A percentile compares a stretch with the other conserved stretches of the same genome.
These are phyloP conservation scores for Protaetia brevitarsis DNA, from an alignment of 1,140 invertebrate species.

Conservation along the genomic window DNA sequence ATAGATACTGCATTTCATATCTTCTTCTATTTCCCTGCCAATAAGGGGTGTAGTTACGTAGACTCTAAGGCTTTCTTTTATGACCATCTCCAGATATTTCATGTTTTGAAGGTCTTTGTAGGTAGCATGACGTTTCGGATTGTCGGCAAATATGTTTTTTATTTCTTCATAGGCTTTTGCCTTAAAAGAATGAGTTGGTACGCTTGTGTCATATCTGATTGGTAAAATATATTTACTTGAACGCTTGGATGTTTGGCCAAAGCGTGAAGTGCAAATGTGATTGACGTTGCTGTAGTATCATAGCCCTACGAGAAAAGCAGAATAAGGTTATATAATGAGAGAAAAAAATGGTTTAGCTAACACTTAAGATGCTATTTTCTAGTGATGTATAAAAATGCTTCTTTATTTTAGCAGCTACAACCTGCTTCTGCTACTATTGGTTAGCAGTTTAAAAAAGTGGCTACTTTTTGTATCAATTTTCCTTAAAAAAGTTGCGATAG, in stretches of 20 bases:
- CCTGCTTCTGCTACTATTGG: no score
- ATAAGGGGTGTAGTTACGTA: neutral
- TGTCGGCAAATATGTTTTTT: neutral
- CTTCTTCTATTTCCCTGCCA: constrained; percentile 34
- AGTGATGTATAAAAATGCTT: no score
- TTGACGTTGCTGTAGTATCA: constrained; percentile 67
- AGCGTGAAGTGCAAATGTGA: constrained; percentile 58
- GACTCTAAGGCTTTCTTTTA: constrained; percentile 8
- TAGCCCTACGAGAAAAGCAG: constrained; percentile 51
- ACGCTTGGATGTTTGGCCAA: constrained; percentile 58
- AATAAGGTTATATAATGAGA: no score
- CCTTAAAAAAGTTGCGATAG: no score
- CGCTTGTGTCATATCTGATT: neutral
- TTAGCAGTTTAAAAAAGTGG: no score
- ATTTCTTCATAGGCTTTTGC: constrained; percentile 5
- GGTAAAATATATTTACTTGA: constrained; percentile 55
- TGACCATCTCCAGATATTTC: constrained; percentile 37
- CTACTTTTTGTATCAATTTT: no score
- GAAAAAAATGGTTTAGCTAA: no score
- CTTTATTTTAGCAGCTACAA: no score
- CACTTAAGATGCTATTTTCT: no score
- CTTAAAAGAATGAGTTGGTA: neutral
- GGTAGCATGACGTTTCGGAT: neutral
- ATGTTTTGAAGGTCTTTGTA: constrained; percentile 5
- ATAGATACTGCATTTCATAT: constrained; percentile 24